These are phyloP conservation scores for Emys orbicularis DNA, from an alignment of 2,797 vertebrate species.

Conservation along the genomic window DNA sequence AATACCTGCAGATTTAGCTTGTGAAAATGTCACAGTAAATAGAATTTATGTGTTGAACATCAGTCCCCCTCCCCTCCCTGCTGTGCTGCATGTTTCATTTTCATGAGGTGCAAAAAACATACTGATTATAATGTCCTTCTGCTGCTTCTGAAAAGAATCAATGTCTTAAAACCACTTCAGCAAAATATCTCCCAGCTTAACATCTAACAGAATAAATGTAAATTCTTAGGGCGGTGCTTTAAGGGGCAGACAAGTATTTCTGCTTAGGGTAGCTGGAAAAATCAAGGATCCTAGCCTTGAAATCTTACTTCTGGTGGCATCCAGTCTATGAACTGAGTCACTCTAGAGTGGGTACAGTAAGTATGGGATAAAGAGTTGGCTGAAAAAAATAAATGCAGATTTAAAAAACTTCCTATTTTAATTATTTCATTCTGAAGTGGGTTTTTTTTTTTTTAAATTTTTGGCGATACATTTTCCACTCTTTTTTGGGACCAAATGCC, in stretches of 20 bases:
- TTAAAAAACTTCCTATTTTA: neutral
- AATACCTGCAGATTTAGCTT: constrained; percentile 38
- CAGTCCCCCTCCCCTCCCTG: neutral
- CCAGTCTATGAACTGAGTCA: neutral
- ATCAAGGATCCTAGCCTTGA: neutral
- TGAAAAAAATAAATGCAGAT: neutral
- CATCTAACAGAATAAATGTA: constrained; percentile 33
- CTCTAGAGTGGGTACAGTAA: neutral
- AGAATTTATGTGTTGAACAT: constrained; percentile 35
- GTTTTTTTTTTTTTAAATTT: neutral
- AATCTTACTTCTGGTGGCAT: neutral
- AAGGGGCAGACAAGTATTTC: constrained; percentile 31
- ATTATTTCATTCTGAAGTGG: neutral
- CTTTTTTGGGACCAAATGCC: neutral
- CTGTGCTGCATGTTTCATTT: constrained; percentile 42
- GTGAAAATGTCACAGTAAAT: constrained; percentile 32
- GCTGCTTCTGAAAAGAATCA: constrained; percentile 17
- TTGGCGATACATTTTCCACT: neutral
- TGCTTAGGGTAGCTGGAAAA: constrained; percentile 20
- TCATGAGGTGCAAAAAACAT: constrained; percentile 44
- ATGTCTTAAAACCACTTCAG: constrained; percentile 27
- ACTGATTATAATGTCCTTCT: constrained; percentile 44
- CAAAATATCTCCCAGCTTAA: constrained; percentile 52
- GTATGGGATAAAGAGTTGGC: neutral
- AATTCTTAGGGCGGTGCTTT: constrained; percentile 42